Evolutionary conservation across 2,797 vertebrate species (phyloP).

Genomic region (Valencia hispanica): DNA sequence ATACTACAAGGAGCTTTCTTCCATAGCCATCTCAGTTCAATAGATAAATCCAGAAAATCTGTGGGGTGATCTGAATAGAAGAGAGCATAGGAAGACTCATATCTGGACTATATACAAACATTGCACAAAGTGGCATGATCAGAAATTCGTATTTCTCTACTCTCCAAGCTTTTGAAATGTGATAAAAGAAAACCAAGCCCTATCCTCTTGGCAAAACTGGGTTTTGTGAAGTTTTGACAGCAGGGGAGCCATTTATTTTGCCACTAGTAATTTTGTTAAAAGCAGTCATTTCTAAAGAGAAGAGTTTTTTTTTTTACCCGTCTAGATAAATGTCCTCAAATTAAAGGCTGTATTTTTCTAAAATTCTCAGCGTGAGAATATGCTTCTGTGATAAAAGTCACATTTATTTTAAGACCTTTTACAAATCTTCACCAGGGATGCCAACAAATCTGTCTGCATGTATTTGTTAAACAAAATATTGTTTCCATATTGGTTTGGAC

Average conservation of each 20-base stretch:
- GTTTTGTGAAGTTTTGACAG: not conserved
- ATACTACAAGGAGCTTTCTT: not conserved
- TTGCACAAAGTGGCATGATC: not conserved
- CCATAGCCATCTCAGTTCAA: not conserved
- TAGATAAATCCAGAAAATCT: not conserved
- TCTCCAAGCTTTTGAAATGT: not conserved
- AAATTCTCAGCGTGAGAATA: not conserved
- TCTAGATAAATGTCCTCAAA: conserved; percentile 1
- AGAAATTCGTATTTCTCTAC: not conserved
- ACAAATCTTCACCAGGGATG: not conserved
- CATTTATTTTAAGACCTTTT: not conserved
- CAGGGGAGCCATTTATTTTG: not conserved
- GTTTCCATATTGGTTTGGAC: not conserved
- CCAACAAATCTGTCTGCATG: not conserved
- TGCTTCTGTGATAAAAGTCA: not conserved
- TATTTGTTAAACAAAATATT: not conserved
- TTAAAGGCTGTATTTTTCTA: not conserved
- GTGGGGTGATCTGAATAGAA: not conserved
- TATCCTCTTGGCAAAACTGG: not conserved
- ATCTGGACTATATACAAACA: not conserved
- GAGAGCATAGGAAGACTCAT: not conserved
- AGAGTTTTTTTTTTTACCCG: not conserved
- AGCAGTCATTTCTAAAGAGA: conserved; percentile 1
- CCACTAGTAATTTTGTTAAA: conserved; percentile 1
- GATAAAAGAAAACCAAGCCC: not conserved